These are phyloP conservation scores for Scaptomyza reducta DNA, from an alignment of 2,888 invertebrate genomes.

Conservation along the genomic window DNA sequence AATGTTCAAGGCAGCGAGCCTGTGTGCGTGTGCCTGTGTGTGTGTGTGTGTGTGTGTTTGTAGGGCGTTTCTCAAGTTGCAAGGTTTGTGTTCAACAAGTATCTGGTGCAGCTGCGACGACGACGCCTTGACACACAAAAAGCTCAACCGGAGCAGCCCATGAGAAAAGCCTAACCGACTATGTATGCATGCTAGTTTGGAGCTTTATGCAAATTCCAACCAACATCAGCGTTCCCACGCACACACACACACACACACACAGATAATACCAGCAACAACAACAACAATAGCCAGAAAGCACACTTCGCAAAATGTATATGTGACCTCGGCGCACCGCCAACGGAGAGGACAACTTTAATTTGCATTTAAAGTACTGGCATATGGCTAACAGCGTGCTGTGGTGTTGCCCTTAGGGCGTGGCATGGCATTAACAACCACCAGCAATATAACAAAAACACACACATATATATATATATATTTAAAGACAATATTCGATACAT, in stretches of 20 bases:
- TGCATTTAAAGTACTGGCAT: constrained; percentile 78
- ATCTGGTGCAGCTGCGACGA: constrained; percentile 53
- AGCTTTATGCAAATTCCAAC: constrained; percentile 71
- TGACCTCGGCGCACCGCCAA: constrained; percentile 72
- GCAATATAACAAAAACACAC: constrained; percentile 2
- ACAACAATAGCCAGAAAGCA: constrained; percentile 48
- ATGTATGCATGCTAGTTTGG: constrained; percentile 67
- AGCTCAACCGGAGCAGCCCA: constrained; percentile 47
- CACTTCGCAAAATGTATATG: constrained; percentile 69
- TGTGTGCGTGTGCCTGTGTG: constrained; percentile 10
- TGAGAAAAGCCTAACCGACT: constrained; percentile 75
- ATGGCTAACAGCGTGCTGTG: constrained; percentile 64
- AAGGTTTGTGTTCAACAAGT: constrained; percentile 73
- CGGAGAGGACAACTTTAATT: constrained; percentile 71
- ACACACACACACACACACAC: constrained; percentile 17
- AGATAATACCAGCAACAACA: constrained; percentile 7
- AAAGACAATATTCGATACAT: constrained; percentile 7
- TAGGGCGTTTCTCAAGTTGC: constrained; percentile 46
- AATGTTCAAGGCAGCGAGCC: constrained; percentile 56
- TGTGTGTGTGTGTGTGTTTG: constrained; percentile 10
- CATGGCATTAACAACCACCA: constrained; percentile 1
- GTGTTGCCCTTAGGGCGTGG: constrained; percentile 45
- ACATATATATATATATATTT: constrained; percentile 6
- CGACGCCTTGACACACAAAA: constrained; percentile 75
- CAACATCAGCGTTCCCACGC: constrained; percentile 46